Conservation (phyloP, 2,888 invertebrate species). For the Pachymerium ferrugineum region DNA sequence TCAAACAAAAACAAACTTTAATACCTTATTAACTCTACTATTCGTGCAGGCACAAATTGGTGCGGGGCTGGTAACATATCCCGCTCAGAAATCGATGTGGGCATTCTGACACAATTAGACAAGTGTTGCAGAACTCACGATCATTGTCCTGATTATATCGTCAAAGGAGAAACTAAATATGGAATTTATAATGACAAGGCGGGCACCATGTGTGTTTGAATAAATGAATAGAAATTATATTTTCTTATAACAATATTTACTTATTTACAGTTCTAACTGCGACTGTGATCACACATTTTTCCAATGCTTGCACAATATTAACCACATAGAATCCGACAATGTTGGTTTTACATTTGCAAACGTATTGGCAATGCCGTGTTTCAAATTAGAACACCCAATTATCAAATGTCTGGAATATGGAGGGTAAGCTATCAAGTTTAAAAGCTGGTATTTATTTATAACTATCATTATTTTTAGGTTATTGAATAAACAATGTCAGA, state of each 20-base stretch:
- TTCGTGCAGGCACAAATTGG: not conserved
- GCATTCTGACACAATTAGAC: not conserved
- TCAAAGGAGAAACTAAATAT: not conserved
- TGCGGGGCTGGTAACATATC: slow-evolving; percentile 1
- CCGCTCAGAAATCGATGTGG: not conserved
- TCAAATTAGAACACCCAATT: not conserved
- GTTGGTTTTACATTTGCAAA: not conserved
- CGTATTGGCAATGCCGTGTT: not conserved
- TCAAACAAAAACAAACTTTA: no score
- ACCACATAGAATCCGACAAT: not conserved
- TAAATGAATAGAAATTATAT: not conserved
- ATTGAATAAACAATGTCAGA: not conserved
- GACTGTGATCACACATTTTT: not conserved
- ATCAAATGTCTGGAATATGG: not conserved
- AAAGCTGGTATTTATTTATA: not conserved
- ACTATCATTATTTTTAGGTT: not conserved
- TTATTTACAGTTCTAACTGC: not conserved
- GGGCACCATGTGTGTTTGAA: not conserved
- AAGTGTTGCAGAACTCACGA: not conserved
- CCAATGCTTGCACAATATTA: not conserved
- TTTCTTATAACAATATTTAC: not conserved
- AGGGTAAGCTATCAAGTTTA: not conserved
- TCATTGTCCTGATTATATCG: not conserved
- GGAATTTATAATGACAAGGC: not conserved
- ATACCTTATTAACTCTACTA: no score